phyloP scores from a whole-genome alignment of 2,888 invertebrate genomes.

The Troglohyphantes excavatus region DNA sequence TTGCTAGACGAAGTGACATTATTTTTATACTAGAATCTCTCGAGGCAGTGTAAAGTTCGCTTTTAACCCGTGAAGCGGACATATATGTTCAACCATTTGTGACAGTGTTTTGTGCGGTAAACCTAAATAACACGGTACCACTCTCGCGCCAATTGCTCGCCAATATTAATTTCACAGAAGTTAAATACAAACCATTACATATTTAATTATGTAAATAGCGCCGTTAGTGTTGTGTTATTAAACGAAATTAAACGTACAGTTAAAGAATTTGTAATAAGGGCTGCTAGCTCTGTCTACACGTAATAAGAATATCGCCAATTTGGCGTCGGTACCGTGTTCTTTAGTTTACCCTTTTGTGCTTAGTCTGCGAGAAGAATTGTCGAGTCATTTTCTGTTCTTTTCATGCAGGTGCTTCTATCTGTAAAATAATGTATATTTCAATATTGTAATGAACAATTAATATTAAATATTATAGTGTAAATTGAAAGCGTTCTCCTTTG shows the following conservation, averaged over 20 bases:
- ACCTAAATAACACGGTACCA: not conserved
- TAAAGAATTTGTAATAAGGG: too few species aligned
- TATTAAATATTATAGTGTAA: conserved; percentile 63
- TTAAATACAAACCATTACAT: too few species aligned
- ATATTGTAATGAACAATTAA: conserved; percentile 61
- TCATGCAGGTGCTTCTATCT: conserved; percentile 69
- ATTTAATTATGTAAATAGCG: too few species aligned
- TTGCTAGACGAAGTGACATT: conserved; percentile 51
- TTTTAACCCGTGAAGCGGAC: not conserved
- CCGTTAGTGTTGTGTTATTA: too few species aligned
- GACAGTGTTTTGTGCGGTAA: not conserved
- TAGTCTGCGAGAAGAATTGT: conserved; percentile 31
- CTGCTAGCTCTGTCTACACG: not conserved
- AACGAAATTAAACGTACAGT: too few species aligned
- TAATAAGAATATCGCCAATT: not conserved
- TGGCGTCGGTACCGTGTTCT: not conserved
- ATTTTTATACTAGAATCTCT: conserved; percentile 77
- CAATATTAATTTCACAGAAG: too few species aligned
- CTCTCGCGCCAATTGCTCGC: too few species aligned
- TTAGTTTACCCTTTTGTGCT: conserved; percentile 22
- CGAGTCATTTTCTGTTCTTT: conserved; percentile 59
- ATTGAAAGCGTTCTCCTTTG: not conserved
- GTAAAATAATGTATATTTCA: conserved; percentile 72
- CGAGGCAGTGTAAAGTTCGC: not conserved
- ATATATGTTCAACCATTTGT: conserved; percentile 25